Conservation (phyloP, 2,113 vertebrate genomes). For the Ammospiza caudacuta region DNA sequence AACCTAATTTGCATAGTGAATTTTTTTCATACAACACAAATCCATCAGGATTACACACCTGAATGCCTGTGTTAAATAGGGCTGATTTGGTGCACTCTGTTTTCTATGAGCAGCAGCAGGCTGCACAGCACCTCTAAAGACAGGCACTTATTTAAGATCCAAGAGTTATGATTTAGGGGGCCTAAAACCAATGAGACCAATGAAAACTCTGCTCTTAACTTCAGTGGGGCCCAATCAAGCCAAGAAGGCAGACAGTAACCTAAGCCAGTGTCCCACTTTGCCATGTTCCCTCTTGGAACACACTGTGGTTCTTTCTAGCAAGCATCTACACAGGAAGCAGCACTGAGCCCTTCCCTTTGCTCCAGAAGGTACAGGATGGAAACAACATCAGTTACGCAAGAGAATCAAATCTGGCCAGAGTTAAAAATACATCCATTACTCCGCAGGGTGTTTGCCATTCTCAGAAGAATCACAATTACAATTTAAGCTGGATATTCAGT, state of each 20-base stretch:
- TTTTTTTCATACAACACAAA: background rate
- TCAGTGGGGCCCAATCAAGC: background rate
- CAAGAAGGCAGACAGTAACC: background rate
- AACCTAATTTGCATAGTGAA: rapidly evolving
- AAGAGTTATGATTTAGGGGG: background rate
- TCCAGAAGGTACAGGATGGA: conserved; percentile 6
- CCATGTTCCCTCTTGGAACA: background rate
- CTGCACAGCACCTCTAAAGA: background rate
- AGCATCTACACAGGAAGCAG: background rate
- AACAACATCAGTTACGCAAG: conserved; percentile 26
- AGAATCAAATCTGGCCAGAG: conserved; percentile 20
- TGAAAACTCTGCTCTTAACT: background rate
- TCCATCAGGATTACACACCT: background rate
- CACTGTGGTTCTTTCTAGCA: background rate
- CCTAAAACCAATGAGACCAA: background rate
- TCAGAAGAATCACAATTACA: background rate
- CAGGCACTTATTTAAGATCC: background rate
- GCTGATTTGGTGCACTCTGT: background rate
- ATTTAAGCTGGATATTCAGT: background rate
- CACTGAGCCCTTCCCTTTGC: background rate
- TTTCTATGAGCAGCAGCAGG: background rate
- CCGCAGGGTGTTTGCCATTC: background rate
- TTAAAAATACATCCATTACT: conserved; percentile 21
- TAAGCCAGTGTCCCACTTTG: background rate
- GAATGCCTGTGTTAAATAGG: background rate